Conservation (phyloP, 2,797 vertebrate species). For the Acanthornis magna region DNA sequence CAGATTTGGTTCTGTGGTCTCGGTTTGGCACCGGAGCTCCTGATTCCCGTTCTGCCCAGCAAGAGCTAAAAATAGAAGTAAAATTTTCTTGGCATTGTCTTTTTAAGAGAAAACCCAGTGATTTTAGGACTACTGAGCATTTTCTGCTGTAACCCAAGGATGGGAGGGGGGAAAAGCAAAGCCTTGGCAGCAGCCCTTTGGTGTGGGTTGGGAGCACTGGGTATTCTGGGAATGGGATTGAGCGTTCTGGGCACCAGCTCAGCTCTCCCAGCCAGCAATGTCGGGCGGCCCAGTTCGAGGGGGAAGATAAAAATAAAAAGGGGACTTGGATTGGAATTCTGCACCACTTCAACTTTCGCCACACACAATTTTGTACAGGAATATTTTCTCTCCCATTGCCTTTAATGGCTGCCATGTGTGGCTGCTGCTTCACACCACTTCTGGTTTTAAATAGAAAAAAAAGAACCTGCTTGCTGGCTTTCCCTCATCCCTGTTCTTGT, state of each 20-base stretch:
- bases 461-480: conserved; percentile 26
- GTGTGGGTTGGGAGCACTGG: conserved; percentile 29
- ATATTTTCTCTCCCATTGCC: conserved; percentile 51
- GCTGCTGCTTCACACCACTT: conserved; percentile 46
- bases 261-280: conserved; percentile 45
- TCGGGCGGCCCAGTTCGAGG: conserved; percentile 45
- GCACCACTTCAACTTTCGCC: conserved; percentile 56
- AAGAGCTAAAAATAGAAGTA: conserved; percentile 40
- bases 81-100: conserved; percentile 44
- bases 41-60: conserved; percentile 25
- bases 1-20: conserved; percentile 1
- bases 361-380: conserved; percentile 40
- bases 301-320: conserved; percentile 67
- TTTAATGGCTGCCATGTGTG: conserved; percentile 73
- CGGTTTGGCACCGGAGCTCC: conserved; percentile 5
- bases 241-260: conserved; percentile 24
- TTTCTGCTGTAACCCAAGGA: conserved; percentile 32
- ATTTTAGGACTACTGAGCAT: conserved; percentile 24
- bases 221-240: conserved; percentile 42
- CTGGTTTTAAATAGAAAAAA: background rate
- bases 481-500: conserved; percentile 24
- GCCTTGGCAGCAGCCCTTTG: conserved; percentile 39
- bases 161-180: background rate
- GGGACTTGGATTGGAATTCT: conserved; percentile 59
- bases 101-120: background rate